Conservation (phyloP, 2,888 invertebrate species). For the Hesperia comma region DNA sequence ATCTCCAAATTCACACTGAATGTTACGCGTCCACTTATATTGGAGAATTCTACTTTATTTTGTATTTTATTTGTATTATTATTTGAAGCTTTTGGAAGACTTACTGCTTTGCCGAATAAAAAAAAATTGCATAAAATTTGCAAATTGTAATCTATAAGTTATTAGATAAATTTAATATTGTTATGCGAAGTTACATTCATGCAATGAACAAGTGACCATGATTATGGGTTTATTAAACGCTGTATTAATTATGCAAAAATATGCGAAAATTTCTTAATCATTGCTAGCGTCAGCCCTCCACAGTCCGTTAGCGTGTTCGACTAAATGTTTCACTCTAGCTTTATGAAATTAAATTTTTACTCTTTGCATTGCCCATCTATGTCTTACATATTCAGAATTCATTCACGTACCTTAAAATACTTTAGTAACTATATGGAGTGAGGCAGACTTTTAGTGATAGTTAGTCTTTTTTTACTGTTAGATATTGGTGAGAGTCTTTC, state of each 20-base stretch:
- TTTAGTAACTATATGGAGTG: too few species aligned
- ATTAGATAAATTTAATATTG: too few species aligned
- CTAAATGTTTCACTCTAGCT: not conserved
- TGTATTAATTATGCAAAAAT: not conserved
- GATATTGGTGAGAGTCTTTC: too few species aligned
- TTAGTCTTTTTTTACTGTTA: not conserved
- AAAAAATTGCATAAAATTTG: too few species aligned
- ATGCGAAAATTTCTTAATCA: slow-evolving; percentile 1
- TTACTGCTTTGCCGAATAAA: too few species aligned
- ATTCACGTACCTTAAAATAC: not conserved
- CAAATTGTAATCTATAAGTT: too few species aligned
- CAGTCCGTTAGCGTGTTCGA: not conserved
- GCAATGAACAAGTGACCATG: not conserved
- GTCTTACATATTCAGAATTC: not conserved
- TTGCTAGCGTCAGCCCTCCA: not conserved
- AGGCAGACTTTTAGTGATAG: too few species aligned
- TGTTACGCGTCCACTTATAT: not conserved
- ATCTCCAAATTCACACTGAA: not conserved
- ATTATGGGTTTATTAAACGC: not conserved
- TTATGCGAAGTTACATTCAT: too few species aligned
- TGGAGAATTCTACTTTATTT: not conserved
- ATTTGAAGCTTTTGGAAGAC: too few species aligned
- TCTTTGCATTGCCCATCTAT: not conserved
- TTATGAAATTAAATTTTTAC: not conserved
- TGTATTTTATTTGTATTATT: not conserved